Evolutionary conservation across 2,797 vertebrate species (phyloP).

Genomic region (Hippopotamyrus pictus): DNA sequence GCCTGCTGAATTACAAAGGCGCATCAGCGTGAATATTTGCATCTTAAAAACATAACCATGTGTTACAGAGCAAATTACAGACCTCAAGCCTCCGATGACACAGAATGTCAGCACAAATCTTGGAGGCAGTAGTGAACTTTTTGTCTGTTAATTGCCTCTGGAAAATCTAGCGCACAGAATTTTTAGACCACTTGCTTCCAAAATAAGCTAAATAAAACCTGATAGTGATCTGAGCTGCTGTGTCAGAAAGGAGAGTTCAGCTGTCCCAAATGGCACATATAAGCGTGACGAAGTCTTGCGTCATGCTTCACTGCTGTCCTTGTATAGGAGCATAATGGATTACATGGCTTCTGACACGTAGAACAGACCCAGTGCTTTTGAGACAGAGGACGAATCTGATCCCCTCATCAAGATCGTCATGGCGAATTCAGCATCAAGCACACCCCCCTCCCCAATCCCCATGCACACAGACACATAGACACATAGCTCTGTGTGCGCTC

Average conservation of each 20-base stretch:
- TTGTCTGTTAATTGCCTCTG: neutral
- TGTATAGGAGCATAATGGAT: neutral
- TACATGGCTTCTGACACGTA: neutral
- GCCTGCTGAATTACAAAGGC: neutral
- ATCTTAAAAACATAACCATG: neutral
- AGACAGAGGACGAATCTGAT: neutral
- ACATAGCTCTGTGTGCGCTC: neutral
- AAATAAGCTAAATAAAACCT: neutral
- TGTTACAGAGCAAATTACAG: neutral
- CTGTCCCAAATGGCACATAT: neutral
- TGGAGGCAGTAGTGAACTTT: neutral
- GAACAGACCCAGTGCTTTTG: neutral
- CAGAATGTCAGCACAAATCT: neutral
- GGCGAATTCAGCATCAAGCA: neutral
- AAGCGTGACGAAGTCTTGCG: neutral
- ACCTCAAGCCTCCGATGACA: neutral
- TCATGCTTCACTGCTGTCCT: neutral
- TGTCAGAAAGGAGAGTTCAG: neutral
- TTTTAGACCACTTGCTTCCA: neutral
- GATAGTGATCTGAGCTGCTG: neutral
- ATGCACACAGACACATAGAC: neutral
- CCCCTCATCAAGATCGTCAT: neutral
- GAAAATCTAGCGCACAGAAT: neutral
- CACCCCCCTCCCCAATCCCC: neutral
- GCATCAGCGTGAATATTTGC: neutral